phyloP scores from a whole-genome alignment of 2,797 vertebrate genomes.

The Chaetodon trifasciatus region DNA sequence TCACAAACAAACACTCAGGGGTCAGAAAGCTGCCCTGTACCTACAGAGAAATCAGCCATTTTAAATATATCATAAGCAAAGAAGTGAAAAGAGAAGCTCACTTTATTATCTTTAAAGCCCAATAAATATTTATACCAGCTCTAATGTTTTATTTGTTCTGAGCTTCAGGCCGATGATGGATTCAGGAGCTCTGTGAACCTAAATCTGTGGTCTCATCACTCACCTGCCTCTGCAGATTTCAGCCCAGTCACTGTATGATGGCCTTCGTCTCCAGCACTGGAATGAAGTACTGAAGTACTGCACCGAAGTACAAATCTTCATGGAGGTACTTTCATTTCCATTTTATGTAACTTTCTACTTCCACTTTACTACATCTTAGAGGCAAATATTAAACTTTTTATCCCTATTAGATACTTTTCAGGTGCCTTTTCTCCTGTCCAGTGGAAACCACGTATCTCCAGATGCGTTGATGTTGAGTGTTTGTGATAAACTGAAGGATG shows the following conservation, averaged over 20 bases:
- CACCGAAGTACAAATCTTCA: too few relatives aligned
- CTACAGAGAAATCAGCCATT: neutral
- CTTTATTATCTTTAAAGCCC: neutral
- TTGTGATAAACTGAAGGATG: too few relatives aligned
- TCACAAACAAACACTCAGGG: constrained; percentile 12
- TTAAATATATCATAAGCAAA: neutral
- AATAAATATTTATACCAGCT: neutral
- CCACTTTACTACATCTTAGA: neutral
- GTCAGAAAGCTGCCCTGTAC: neutral
- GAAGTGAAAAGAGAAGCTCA: neutral
- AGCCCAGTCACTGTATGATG: too few relatives aligned
- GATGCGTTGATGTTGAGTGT: too few relatives aligned
- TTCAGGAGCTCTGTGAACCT: neutral
- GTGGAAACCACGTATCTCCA: too few relatives aligned
- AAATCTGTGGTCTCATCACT: neutral
- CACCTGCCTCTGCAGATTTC: neutral
- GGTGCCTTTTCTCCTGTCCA: too few relatives aligned
- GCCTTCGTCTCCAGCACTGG: too few relatives aligned
- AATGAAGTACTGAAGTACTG: too few relatives aligned
- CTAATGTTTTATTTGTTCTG: neutral
- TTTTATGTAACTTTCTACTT: neutral
- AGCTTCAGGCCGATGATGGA: neutral
- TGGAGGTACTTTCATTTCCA: neutral
- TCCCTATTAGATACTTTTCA: too few relatives aligned
- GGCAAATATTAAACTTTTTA: neutral